Percentiles rank a stretch among this genome's conserved stretches.
Evolutionary conservation across 2,888 invertebrate species (phyloP).

Genomic region (Stratiomys singularior): DNA sequence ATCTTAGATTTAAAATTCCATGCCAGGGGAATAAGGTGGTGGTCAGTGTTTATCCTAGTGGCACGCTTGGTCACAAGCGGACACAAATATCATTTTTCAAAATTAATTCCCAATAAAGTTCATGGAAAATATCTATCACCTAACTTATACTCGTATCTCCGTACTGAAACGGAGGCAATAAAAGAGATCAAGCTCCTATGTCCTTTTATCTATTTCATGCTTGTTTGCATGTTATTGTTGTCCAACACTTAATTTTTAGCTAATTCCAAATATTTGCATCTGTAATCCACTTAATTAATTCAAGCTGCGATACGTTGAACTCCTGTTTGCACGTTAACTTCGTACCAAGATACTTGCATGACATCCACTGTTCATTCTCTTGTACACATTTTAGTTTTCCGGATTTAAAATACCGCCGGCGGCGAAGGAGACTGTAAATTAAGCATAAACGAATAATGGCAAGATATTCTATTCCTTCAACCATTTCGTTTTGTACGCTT

Average conservation of each 20-base stretch:
- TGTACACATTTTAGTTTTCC: constrained; percentile 20
- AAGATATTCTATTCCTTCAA: too few relatives aligned
- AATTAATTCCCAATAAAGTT: neutral
- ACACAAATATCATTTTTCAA: neutral
- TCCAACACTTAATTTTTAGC: neutral
- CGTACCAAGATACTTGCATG: neutral
- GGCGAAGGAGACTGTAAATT: neutral
- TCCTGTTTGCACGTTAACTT: neutral
- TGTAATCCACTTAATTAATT: constrained; percentile 26
- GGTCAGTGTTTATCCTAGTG: too few relatives aligned
- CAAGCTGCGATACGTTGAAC: neutral
- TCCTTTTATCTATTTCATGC: neutral
- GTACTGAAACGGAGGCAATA: too few relatives aligned
- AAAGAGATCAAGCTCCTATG: too few relatives aligned
- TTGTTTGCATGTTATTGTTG: neutral
- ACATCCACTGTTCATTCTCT: neutral
- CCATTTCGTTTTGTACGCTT: too few relatives aligned
- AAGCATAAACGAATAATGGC: neutral
- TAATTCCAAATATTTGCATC: neutral
- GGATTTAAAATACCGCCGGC: neutral
- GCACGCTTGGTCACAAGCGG: too few relatives aligned
- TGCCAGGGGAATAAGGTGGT: too few relatives aligned
- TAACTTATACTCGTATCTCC: too few relatives aligned
- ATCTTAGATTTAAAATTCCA: neutral
- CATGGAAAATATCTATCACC: too few relatives aligned